phyloP scores from a whole-genome alignment of 2,888 invertebrate genomes.

The Acanthosoma haemorrhoidale region DNA sequence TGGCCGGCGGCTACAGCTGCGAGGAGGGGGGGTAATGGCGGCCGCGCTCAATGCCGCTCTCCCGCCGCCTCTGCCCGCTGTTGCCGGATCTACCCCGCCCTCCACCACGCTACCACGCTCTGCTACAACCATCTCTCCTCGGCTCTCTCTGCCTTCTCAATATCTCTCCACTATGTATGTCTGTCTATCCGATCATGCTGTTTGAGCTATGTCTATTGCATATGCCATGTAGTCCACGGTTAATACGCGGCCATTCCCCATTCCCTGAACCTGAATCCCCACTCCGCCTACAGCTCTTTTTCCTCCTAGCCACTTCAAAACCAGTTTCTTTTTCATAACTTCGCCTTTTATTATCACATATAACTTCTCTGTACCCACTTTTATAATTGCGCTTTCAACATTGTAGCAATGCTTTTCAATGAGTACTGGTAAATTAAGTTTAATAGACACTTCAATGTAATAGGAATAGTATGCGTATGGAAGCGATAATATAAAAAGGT shows the following conservation, averaged over 20 bases:
- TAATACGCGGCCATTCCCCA: not conserved
- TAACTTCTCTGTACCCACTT: no score
- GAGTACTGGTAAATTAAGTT: no score
- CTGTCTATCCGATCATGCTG: no score
- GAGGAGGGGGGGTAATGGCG: conserved; percentile 25
- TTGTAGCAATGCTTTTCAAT: no score
- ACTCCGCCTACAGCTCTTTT: not conserved
- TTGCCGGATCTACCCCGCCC: conserved; percentile 31
- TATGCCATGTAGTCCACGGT: no score
- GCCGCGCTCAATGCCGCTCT: conserved; percentile 27
- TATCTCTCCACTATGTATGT: not conserved
- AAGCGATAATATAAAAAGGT: no score
- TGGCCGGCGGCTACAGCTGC: not conserved
- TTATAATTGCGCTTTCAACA: no score
- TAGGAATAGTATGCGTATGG: no score
- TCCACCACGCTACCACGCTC: not conserved
- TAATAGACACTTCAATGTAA: no score
- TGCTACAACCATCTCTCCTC: not conserved
- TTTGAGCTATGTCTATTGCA: no score
- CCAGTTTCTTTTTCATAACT: conserved; percentile 8
- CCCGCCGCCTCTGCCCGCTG: conserved; percentile 18
- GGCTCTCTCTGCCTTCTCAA: not conserved
- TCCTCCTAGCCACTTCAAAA: not conserved
- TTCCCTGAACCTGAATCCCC: not conserved
- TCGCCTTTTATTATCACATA: not conserved